Evolutionary conservation across 2,888 invertebrate genomes (phyloP), one percentile per base, ranked within the genome.

Genomic region (Zygaena filipendulae): DNA sequence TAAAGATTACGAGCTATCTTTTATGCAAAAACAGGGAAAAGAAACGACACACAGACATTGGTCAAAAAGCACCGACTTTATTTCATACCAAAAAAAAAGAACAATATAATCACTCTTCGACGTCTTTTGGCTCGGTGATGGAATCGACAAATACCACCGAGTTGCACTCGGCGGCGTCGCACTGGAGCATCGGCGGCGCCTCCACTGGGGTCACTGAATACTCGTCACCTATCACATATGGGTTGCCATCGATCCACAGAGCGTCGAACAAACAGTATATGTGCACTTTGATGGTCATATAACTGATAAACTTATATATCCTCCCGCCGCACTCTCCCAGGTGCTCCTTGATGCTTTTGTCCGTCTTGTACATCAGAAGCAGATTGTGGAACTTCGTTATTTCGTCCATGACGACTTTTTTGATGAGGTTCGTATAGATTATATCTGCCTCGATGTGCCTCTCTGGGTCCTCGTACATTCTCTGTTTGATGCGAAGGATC

Each of bases 401-500:
- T 22, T 79, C 79, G 32, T 79, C 79, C 62, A 60, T 74, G 0
- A 79, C 79, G 0, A 75, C 74, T 19, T 77, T 77, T 23, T 75
- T 77, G 0, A 79, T 79, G 3, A 77, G 26, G 29, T 77, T 79
- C 0, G 79, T 75, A 36, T 79, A 79, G 1, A 77, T 75, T 0
- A 79, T 79, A 34, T 79, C 79, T 0, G 69, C 58, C 59, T 77
- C 77, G 0, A 79, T 75, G 20, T 79, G 77, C 3, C 69, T 36
- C 33, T 77, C 79, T 0, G 71, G 74, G 33, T 77, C 75, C 43
- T 77, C 75, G 44, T 77, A 79, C 75, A 77, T 75, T 1, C 77
- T 47, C 12, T 77, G 77, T 13, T 77, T 77, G 29, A 79, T 79
- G 1, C 75, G 37, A 6, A 77, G 33, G 1, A 79, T 79, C 0